These are phyloP conservation scores for Scomber scombrus DNA, from an alignment of 2,113 vertebrate species.

Conservation along the genomic window DNA sequence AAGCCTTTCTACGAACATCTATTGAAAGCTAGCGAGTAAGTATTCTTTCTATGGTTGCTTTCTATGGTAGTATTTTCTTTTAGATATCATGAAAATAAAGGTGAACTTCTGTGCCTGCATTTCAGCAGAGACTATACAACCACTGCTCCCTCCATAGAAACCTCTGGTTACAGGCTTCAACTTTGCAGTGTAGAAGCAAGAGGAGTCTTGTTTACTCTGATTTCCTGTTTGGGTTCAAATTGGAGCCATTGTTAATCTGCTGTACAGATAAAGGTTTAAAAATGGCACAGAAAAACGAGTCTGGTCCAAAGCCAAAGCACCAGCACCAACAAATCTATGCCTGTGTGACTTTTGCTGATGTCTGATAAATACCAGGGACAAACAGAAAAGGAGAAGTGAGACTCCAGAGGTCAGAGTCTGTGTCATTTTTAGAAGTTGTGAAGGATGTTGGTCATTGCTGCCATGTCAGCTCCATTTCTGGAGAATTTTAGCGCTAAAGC, in stretches of 20 bases:
- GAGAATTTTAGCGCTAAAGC: constrained; percentile 2
- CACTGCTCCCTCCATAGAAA: background rate
- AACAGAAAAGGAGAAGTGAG: constrained; percentile 61
- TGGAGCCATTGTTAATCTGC: constrained; percentile 26
- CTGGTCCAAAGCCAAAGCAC: constrained; percentile 43
- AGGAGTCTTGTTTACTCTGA: constrained; percentile 37
- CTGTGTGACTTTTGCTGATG: constrained; percentile 57
- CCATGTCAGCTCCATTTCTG: constrained; percentile 9
- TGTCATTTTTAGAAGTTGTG: constrained; percentile 40
- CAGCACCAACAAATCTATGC: constrained; percentile 41
- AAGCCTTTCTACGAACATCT: background rate
- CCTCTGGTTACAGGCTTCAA: background rate
- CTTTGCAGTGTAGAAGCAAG: constrained; percentile 1
- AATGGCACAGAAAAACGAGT: constrained; percentile 44
- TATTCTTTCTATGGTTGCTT: background rate
- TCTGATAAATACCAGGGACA: constrained; percentile 48
- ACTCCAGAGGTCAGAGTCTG: constrained; percentile 34
- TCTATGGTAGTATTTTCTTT: background rate
- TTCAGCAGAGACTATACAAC: background rate
- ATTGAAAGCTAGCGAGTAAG: too few relatives aligned
- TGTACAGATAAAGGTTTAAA: constrained; percentile 60
- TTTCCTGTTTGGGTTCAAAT: constrained; percentile 40
- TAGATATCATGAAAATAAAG: too few relatives aligned
- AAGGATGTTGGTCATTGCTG: background rate
- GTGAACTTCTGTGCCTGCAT: too few relatives aligned